Evolutionary conservation across 2,888 invertebrate species (phyloP).

Genomic region (Caenorhabditis sp.): DNA sequence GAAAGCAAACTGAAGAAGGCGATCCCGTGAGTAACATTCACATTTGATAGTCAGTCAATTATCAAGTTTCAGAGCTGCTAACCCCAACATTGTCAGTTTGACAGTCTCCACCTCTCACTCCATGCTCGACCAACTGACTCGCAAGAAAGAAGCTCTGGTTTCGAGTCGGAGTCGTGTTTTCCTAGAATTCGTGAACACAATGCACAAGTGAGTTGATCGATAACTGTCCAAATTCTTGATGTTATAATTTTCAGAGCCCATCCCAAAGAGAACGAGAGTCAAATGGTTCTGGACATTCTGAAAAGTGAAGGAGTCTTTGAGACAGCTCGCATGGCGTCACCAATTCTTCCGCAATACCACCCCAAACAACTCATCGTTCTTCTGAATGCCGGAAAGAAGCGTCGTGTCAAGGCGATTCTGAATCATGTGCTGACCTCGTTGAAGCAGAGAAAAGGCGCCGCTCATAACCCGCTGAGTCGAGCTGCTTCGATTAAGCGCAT

Average conservation of each 20-base stretch:
- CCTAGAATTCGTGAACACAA: constrained; percentile 71
- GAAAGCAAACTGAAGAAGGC: constrained; percentile 12
- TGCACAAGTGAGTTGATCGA: constrained; percentile 39
- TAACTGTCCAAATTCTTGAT: neutral
- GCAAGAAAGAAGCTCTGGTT: constrained; percentile 72
- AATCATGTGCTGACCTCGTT: constrained; percentile 88
- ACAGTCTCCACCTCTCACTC: constrained; percentile 78
- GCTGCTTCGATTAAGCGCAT: constrained; percentile 74
- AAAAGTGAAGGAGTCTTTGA: constrained; percentile 89
- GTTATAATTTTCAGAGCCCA: constrained; percentile 37
- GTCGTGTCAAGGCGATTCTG: constrained; percentile 98
- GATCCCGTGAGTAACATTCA: constrained; percentile 12
- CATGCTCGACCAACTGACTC: constrained; percentile 79
- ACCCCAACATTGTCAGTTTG: constrained; percentile 50
- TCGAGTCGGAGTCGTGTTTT: constrained; percentile 72
- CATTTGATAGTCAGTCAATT: neutral
- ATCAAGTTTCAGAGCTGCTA: constrained; percentile 23
- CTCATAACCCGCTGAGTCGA: constrained; percentile 70
- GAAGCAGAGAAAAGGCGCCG: constrained; percentile 58
- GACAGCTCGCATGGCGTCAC: constrained; percentile 96
- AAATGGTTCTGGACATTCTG: constrained; percentile 60
- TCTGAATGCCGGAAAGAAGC: constrained; percentile 96
- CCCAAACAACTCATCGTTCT: constrained; percentile 99
- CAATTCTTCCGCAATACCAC: constrained; percentile 98
- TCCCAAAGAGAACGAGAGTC: constrained; percentile 57